These are phyloP conservation scores for Rhabdomys dilectus DNA, from an alignment of 2,113 vertebrate species.

Conservation along the genomic window DNA sequence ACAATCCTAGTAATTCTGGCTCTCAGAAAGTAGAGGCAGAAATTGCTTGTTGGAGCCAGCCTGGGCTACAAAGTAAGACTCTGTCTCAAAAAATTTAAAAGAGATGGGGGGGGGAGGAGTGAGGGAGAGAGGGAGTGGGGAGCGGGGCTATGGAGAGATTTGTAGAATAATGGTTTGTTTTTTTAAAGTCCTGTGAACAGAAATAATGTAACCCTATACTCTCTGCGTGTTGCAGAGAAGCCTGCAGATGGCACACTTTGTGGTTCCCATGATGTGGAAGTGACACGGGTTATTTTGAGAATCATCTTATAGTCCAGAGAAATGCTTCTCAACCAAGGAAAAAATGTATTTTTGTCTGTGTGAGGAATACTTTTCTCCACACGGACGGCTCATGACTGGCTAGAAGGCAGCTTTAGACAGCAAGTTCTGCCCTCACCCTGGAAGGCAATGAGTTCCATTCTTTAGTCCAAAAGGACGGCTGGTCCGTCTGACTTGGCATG, in stretches of 20 bases:
- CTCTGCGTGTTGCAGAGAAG: not conserved
- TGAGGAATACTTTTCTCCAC: conserved; percentile 30
- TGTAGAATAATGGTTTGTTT: not conserved
- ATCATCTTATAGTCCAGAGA: conserved; percentile 21
- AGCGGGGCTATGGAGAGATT: not conserved
- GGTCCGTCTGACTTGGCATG: not conserved
- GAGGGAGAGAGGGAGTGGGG: not conserved
- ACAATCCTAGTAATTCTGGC: not conserved
- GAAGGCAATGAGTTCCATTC: not conserved
- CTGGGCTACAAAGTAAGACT: not conserved
- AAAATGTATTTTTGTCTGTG: conserved; percentile 9
- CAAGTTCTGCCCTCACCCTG: not conserved
- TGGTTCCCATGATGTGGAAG: not conserved
- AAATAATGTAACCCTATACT: not conserved
- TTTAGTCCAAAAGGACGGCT: not conserved
- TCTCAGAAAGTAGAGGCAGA: not conserved
- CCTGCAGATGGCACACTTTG: not conserved
- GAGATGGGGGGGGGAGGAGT: not conserved
- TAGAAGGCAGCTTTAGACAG: not conserved
- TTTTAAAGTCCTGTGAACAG: not conserved
- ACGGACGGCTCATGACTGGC: not conserved
- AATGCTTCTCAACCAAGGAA: conserved; percentile 50
- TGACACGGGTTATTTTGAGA: conserved; percentile 35
- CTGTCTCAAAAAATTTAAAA: not conserved
- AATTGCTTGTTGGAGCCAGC: not conserved